These are phyloP conservation scores for Athrips mouffetella DNA, from an alignment of 2,888 invertebrate genomes.

Conservation along the genomic window DNA sequence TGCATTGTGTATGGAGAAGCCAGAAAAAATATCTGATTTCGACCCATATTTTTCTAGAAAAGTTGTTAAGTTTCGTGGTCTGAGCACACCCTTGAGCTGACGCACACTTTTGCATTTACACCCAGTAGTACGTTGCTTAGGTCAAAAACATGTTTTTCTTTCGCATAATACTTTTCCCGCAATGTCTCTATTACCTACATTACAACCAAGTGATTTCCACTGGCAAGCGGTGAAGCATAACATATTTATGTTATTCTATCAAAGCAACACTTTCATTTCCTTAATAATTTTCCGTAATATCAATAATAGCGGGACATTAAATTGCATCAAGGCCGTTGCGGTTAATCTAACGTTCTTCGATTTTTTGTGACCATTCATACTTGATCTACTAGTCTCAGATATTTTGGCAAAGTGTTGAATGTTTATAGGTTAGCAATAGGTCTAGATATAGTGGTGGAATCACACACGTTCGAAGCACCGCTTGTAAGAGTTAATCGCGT, in stretches of 20 bases:
- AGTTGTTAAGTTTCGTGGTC: too few species aligned
- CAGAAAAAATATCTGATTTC: too few species aligned
- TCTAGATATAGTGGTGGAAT: slow-evolving; percentile 3
- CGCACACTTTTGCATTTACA: too few species aligned
- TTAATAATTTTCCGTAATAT: neutral
- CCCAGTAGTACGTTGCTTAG: too few species aligned
- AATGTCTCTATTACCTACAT: too few species aligned
- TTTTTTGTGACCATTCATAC: neutral
- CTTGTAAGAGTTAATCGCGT: slow-evolving; percentile 15
- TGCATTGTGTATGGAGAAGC: too few species aligned
- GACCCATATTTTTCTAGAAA: too few species aligned
- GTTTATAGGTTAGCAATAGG: neutral
- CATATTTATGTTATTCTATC: neutral
- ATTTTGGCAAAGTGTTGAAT: neutral
- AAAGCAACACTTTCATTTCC: neutral
- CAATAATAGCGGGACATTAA: slow-evolving; percentile 8
- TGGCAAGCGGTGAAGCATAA: neutral
- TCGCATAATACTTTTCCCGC: too few species aligned
- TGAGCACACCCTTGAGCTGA: too few species aligned
- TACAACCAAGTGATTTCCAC: neutral
- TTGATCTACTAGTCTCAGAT: neutral
- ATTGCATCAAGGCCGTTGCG: slow-evolving; percentile 17
- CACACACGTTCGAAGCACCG: slow-evolving; percentile 15
- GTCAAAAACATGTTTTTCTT: too few species aligned
- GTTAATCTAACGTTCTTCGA: slow-evolving; percentile 10